Base-by-base conservation (phyloP, 2,797 vertebrate species). In the Perodicticus potto region DNA sequence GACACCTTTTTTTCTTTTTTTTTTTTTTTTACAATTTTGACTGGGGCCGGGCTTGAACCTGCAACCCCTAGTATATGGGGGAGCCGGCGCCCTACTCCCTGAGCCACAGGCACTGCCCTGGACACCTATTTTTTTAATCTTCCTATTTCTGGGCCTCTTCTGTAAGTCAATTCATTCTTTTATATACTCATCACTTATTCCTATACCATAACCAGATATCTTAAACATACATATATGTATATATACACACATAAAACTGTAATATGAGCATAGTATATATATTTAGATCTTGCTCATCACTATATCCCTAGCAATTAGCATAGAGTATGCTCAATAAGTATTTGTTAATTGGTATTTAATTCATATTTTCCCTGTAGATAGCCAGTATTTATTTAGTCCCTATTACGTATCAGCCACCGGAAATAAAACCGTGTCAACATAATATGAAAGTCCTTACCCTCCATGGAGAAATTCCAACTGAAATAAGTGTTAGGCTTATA, bases 311-410 rank as follows among this genome's bases (percentile, higher is more conserved):
- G 76, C 8, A 85, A 14, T 45, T 91, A 65, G 49, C 34, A 72
- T 40, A 86, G 73, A 93, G 19, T 83, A 12, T 91, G 40, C 72
- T 92, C n/a, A 61, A 0, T 65, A 82, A 86, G 69, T 94, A 89
- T 61, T 94, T 88, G 61, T 59, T 87, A 85, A 67, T 53, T 95
- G 74, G 53, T 72, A 49, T 3, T 80, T 95, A 76, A 65, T 76
- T 84, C 61, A 29, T 72, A 40, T 72, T 93, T 87, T 67, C 23
- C 22, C 57, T 70, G 9, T 17, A 49, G 34, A 69, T 70, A 1
- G 1, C 55, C 49, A 85, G 22, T 88, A 88, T 91, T 87, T 90
- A 87, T 23, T 53, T 20, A 85, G 16, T 91, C 27, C 45, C 29
- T 77, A 3, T 34, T 34, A 1, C 63, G 22, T 78, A 59, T 65